Evolutionary conservation across 35 echinoderm and acorn worm genomes (phyloP), one percentile per base, ranked within the genome.

Genomic region (Ophioderma brevispina): DNA sequence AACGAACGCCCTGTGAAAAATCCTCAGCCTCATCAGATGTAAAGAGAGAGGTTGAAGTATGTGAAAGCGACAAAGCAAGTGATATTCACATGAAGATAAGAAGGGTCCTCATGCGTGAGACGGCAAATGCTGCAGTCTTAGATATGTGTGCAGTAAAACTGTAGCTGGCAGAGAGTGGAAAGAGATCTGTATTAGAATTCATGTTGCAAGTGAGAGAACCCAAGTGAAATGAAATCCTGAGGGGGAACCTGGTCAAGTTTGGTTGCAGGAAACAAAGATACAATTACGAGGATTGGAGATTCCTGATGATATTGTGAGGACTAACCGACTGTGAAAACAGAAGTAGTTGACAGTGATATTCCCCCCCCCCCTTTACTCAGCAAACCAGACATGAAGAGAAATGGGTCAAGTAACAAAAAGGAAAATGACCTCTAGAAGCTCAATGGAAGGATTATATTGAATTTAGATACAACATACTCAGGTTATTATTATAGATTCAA

Each of bases 261-360:
- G 80, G 87, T 77, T 38, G 87, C 35, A 37, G 87, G 76, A 81
- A 89, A 89, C n/a, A 81, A n/a, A 28, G 34, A 41, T 89, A 36
- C 1, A 39, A 36, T 89, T 64, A 33, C 5, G 56, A 80, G 35
- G 76, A 80, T 42, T 89, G 1, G 76, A 50, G 32, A 77, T 89
- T 52, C 87, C 77, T 70, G 80, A 77, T 89, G 75, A n/a, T 25
- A 89, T 89, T 80, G 87, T n/a, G 31, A 81, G 87, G 87, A 37
- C 40, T 41, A 36, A 89, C 41, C 76, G 32, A 80, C 39, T 35
- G 38, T 89, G 35, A 80, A 36, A 77, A 91, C 89, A 38, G 89
- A 91, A 85, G 89, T 91, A 23, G 80, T 91, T 23, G 89, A 91
- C 32, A 91, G 52, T 39, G 80, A 91, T 39, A 91, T 91, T 38